These are phyloP conservation scores for Dasypogon diadema DNA, from an alignment of 2,888 invertebrate species.

Conservation along the genomic window DNA sequence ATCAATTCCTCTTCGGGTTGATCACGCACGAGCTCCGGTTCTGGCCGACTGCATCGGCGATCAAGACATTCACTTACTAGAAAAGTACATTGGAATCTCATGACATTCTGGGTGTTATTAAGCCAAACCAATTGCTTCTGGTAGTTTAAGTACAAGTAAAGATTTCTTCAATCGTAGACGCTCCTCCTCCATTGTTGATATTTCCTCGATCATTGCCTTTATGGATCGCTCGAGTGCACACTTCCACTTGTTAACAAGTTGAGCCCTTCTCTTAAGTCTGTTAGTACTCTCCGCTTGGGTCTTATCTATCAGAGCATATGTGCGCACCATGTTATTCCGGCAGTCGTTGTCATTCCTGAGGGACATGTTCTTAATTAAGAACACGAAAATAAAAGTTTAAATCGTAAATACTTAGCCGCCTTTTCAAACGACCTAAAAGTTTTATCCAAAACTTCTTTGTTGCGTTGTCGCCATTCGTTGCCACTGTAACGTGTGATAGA, in stretches of 20 bases:
- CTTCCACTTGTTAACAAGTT: constrained; percentile 81
- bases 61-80: constrained; percentile 79
- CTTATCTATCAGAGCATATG: constrained; percentile 76
- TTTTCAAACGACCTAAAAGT: constrained; percentile 69
- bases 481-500: constrained; percentile 80
- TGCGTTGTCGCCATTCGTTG: constrained; percentile 78
- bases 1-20: constrained; percentile 82
- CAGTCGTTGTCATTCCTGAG: constrained; percentile 73
- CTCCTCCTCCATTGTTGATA: constrained; percentile 76
- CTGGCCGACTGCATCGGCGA: constrained; percentile 76
- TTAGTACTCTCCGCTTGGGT: constrained; percentile 78
- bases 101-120: not conserved
- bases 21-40: constrained; percentile 81
- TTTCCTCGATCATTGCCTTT: constrained; percentile 77
- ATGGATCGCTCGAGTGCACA: constrained; percentile 79
- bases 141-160: constrained; percentile 75
- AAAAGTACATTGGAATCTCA: constrained; percentile 8
- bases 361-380: not conserved
- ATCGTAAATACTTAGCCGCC: constrained; percentile 69
- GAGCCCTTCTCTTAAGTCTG: constrained; percentile 75
- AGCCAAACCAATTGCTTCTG: constrained; percentile 75
- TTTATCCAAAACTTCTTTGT: constrained; percentile 70
- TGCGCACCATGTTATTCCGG: constrained; percentile 75
- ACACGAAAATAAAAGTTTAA: too few relatives aligned
- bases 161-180: constrained; percentile 78